phyloP scores from a whole-genome alignment of 2,888 invertebrate genomes.

The Poecilobothrus nobilitatus region DNA sequence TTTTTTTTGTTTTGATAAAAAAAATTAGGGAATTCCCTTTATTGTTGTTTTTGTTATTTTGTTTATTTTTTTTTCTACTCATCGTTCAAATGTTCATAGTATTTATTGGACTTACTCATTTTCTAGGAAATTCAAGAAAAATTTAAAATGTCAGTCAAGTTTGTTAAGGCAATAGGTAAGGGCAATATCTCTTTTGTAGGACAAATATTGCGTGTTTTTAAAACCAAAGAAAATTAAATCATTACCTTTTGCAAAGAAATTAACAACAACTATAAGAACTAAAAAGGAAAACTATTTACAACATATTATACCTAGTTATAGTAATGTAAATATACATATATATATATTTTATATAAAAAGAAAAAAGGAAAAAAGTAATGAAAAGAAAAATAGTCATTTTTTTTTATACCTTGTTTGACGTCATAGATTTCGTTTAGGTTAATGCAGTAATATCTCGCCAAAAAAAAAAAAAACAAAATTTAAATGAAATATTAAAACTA shows the following conservation, averaged over 20 bases:
- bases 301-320: too few species aligned
- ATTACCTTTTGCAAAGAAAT: background rate
- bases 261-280: background rate
- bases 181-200: conserved; percentile 20
- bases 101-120: too few species aligned
- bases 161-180: background rate
- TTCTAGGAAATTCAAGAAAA: too few species aligned
- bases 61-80: too few species aligned
- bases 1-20: too few species aligned
- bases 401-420: conserved; percentile 14
- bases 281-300: too few species aligned
- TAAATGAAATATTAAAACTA: background rate
- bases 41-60: too few species aligned
- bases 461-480: background rate
- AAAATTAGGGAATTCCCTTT: too few species aligned
- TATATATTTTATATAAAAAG: background rate
- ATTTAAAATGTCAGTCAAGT: background rate
- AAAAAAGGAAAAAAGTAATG: background rate
- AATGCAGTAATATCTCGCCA: conserved; percentile 6
- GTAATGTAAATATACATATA: too few species aligned
- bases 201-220: conserved; percentile 26
- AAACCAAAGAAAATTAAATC: background rate
- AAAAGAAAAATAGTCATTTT: background rate
- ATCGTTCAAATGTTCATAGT: too few species aligned
- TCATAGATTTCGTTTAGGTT: conserved; percentile 14